Evolutionary conservation across 2,888 invertebrate genomes (phyloP).

Genomic region (Junonia oenone): DNA sequence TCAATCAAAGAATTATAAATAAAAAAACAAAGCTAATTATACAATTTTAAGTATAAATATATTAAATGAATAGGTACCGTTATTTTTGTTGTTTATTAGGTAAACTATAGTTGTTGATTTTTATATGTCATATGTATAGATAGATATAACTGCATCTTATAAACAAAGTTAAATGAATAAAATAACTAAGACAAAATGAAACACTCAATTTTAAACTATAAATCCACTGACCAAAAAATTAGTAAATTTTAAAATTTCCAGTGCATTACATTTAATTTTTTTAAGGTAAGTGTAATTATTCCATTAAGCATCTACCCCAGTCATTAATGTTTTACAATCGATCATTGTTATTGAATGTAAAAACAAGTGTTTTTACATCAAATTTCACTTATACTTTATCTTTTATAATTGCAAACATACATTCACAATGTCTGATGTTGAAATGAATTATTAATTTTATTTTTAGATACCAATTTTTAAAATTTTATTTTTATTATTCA

Average conservation of each 20-base stretch:
- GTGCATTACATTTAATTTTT: neutral
- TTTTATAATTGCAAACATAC: neutral
- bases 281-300: neutral
- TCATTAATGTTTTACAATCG: neutral
- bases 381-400: too few relatives aligned
- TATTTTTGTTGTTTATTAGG: neutral
- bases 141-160: neutral
- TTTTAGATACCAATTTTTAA: neutral
- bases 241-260: conserved; percentile 3
- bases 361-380: neutral
- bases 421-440: neutral
- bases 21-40: conserved; percentile 10
- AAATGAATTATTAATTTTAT: neutral
- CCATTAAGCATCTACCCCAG: neutral
- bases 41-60: neutral
- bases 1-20: conserved; percentile 34
- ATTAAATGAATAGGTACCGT: conserved; percentile 13
- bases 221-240: conserved; percentile 4
- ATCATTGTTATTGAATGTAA: neutral
- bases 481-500: neutral
- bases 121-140: neutral
- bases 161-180: neutral
- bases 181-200: neutral
- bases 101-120: neutral
- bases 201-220: conserved; percentile 4